phyloP scores from a whole-genome alignment of 2,797 vertebrate species.

The Poecilia wingei region DNA sequence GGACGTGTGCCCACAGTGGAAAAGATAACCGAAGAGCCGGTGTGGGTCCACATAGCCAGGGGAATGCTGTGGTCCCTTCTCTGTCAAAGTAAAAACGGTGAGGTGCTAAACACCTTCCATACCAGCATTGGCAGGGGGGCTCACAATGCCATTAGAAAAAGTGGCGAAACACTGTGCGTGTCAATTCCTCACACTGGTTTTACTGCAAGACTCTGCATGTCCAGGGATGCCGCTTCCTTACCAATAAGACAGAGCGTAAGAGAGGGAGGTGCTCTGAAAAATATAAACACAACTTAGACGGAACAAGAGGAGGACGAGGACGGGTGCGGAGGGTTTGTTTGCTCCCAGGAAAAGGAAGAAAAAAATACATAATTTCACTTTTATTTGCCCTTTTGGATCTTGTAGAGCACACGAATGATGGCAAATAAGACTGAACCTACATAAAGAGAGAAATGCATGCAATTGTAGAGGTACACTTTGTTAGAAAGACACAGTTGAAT shows the following conservation, averaged over 20 bases:
- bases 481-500: slow-evolving; percentile 26
- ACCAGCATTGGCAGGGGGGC: slow-evolving; percentile 75
- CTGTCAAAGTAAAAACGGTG: slow-evolving; percentile 80
- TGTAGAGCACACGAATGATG: background rate
- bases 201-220: slow-evolving; percentile 60
- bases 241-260: slow-evolving; percentile 48
- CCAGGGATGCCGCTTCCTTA: slow-evolving; percentile 55
- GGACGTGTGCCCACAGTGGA: slow-evolving; percentile 63
- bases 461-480: slow-evolving; percentile 38
- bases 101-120: slow-evolving; percentile 84
- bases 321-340: slow-evolving; percentile 42
- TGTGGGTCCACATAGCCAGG: slow-evolving; percentile 67
- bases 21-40: slow-evolving; percentile 70
- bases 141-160: slow-evolving; percentile 81
- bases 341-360: background rate
- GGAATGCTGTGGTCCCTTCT: slow-evolving; percentile 71
- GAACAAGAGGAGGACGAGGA: slow-evolving; percentile 7
- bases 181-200: slow-evolving; percentile 77
- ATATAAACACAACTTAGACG: slow-evolving; percentile 52
- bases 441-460: slow-evolving; percentile 11
- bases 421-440: slow-evolving; percentile 40
- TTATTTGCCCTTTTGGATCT: background rate
- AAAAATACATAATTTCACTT: background rate
- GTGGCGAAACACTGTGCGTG: slow-evolving; percentile 72
- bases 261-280: slow-evolving; percentile 53